Evolutionary conservation across 2,113 vertebrate genomes (phyloP).

Genomic region (Elephas maximus): DNA sequence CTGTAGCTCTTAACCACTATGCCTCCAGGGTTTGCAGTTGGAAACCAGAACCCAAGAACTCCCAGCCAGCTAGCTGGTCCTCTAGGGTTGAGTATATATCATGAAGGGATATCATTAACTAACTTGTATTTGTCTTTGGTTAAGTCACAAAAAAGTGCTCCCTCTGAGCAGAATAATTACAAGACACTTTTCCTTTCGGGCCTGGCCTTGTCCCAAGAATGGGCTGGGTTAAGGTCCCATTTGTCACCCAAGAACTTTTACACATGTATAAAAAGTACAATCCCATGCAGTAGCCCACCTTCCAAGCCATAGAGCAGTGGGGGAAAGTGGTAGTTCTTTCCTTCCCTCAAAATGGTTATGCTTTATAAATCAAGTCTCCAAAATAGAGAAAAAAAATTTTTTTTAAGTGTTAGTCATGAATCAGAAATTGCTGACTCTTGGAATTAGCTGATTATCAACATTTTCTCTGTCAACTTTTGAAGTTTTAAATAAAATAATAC

Average conservation of each 20-base stretch:
- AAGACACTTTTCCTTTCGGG: neutral
- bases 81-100: neutral
- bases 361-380: neutral
- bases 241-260: neutral
- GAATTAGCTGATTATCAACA: neutral
- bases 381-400: neutral
- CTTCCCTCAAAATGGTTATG: neutral
- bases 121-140: constrained; percentile 14
- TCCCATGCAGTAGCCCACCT: too few species aligned
- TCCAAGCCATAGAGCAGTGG: neutral
- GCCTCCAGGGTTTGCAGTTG: neutral
- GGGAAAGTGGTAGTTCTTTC: neutral
- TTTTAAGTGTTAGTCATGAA: neutral
- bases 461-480: constrained; percentile 28
- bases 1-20: too few species aligned
- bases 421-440: neutral
- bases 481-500: neutral
- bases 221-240: neutral
- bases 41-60: neutral
- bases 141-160: neutral
- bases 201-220: neutral
- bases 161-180: neutral
- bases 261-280: neutral
- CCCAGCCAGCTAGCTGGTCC: neutral
- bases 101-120: neutral